Evolutionary conservation across 2,888 invertebrate genomes (phyloP).

Genomic region (Acheta domesticus): DNA sequence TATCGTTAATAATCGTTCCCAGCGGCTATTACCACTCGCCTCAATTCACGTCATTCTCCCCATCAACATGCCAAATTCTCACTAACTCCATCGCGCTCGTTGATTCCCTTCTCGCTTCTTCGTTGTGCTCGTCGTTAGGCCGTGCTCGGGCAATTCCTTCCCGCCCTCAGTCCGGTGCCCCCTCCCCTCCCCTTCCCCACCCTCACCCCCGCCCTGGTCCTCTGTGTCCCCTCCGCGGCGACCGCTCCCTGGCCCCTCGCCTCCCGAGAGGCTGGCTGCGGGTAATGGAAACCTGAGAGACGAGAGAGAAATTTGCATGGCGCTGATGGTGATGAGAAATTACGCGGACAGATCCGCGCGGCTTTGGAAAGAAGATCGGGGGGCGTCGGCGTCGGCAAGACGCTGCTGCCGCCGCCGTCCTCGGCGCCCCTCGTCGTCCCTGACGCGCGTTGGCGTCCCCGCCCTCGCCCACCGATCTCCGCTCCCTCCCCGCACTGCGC

Average conservation of each 20-base stretch:
- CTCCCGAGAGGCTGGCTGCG: neutral
- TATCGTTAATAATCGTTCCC: no score
- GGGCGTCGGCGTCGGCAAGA: neutral
- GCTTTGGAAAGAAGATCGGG: conserved; percentile 6
- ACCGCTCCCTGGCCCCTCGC: neutral
- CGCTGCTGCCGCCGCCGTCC: neutral
- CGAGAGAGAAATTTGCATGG: neutral
- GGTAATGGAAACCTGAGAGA: conserved; percentile 18
- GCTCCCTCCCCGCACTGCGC: neutral
- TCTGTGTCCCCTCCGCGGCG: neutral
- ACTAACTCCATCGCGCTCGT: no score
- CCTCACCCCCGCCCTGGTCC: neutral
- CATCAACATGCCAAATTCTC: no score
- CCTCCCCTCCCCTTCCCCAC: neutral
- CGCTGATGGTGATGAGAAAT: conserved; percentile 1
- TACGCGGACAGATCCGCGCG: conserved; percentile 7
- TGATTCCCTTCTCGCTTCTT: no score
- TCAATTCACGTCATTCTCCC: no score
- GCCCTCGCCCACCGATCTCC: neutral
- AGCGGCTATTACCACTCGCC: no score
- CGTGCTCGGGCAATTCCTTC: no score
- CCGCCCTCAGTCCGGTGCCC: no score
- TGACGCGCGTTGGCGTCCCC: neutral
- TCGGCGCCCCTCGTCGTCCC: neutral
- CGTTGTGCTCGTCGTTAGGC: no score